Percentiles rank a stretch among this genome's conserved stretches.
phyloP scores from a whole-genome alignment of 2,113 vertebrate species.

The Alouatta palliata region DNA sequence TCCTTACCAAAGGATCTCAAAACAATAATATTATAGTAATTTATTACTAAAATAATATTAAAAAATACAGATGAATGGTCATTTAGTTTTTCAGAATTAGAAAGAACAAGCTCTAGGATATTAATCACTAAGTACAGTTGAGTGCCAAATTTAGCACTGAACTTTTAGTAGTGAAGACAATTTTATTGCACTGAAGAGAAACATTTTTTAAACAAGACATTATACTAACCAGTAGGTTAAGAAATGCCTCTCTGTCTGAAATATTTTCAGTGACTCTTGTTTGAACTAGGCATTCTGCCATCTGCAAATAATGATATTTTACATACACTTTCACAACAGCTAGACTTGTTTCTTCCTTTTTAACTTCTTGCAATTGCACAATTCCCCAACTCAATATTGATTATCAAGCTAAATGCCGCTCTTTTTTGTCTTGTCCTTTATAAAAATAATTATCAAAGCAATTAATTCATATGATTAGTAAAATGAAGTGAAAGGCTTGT shows the following conservation, averaged over 20 bases:
- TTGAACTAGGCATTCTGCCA: conserved; percentile 41
- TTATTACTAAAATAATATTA: not conserved
- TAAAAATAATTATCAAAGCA: not conserved
- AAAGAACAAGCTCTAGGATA: not conserved
- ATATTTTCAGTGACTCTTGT: conserved; percentile 30
- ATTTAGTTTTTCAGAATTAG: conserved; percentile 22
- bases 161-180: not conserved
- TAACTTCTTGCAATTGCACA: not conserved
- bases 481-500: not conserved
- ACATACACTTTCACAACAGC: not conserved
- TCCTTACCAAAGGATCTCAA: not conserved
- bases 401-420: not conserved
- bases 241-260: conserved; percentile 24
- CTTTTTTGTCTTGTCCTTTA: not conserved
- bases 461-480: not conserved
- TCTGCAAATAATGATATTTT: conserved; percentile 15
- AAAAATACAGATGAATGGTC: not conserved
- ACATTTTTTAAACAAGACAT: conserved; percentile 29
- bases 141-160: not conserved
- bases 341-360: conserved; percentile 3
- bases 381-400: not conserved
- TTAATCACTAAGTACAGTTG: not conserved
- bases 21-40: not conserved
- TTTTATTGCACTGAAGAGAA: conserved; percentile 42
- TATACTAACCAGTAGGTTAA: not conserved